Percentiles rank a stretch among this genome's conserved stretches.
Evolutionary conservation across 2,888 invertebrate species (phyloP).

Genomic region (Holacanthella duospinosa): DNA sequence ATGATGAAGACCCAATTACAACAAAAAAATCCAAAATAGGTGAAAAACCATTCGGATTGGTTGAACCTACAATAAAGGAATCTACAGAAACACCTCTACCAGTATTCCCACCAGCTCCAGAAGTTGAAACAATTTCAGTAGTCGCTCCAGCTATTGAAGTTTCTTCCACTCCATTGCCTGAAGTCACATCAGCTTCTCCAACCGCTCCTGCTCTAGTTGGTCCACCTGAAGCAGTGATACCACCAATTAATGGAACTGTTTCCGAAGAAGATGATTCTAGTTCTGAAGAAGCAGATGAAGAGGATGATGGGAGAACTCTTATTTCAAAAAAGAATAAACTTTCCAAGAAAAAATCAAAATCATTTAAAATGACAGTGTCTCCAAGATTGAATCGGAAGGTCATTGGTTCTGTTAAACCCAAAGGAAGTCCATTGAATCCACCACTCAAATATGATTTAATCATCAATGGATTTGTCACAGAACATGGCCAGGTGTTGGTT

Average conservation of each 20-base stretch:
- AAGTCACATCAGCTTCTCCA: background rate
- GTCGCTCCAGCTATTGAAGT: background rate
- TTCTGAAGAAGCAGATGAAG: slow-evolving; percentile 7
- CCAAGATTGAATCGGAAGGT: too few relatives aligned
- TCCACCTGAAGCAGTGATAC: background rate
- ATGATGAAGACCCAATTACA: background rate
- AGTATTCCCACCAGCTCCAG: background rate
- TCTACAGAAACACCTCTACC: background rate
- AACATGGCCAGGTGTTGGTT: background rate
- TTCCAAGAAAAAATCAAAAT: background rate
- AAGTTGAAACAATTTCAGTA: background rate
- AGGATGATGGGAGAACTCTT: background rate
- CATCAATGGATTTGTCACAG: background rate
- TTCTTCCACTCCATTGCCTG: background rate
- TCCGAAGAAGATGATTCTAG: slow-evolving; percentile 7
- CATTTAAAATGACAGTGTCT: background rate
- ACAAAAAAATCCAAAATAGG: background rate
- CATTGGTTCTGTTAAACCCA: background rate
- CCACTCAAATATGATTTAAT: background rate
- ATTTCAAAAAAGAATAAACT: background rate
- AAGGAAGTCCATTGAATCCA: background rate
- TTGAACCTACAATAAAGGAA: background rate
- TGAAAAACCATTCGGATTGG: background rate
- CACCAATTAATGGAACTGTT: background rate
- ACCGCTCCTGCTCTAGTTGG: background rate